Conservation (phyloP, 1,140 invertebrate species). For the Paralvinella palmiformis region DNA sequence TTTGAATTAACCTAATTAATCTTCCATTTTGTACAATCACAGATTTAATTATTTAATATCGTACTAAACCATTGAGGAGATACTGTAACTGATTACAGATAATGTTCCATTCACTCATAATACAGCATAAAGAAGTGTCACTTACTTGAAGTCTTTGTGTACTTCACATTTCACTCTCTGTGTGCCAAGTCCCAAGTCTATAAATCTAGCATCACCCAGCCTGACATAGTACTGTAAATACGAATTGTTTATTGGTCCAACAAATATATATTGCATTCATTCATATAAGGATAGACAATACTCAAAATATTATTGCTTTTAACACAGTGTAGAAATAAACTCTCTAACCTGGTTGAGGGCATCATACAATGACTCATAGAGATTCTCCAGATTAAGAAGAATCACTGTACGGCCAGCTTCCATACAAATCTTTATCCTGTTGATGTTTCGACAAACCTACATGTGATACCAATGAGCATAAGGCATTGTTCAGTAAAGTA, state of each 20-base stretch:
- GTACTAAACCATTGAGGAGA: neutral
- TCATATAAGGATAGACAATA: neutral
- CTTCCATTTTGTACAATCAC: no score
- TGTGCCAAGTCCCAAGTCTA: constrained; percentile 45
- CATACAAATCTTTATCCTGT: constrained; percentile 47
- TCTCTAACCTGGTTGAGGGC: constrained; percentile 39
- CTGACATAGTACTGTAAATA: constrained; percentile 38
- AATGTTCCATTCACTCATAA: neutral
- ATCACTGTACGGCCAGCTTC: constrained; percentile 44
- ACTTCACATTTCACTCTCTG: constrained; percentile 45
- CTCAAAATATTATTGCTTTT: neutral
- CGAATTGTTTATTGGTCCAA: neutral
- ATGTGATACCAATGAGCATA: no score
- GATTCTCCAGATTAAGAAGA: constrained; percentile 41
- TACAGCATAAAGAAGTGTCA: neutral
- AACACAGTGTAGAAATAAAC: neutral
- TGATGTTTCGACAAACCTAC: constrained; percentile 46
- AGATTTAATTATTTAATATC: neutral
- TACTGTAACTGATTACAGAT: neutral
- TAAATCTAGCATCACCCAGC: constrained; percentile 40
- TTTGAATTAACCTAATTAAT: no score
- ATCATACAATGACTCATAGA: constrained; percentile 47
- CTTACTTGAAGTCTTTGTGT: constrained; percentile 39
- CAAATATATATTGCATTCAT: neutral
- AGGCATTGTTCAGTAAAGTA: no score